A percentile compares a stretch with the other conserved stretches of the same genome.
Evolutionary conservation across 2,797 vertebrate genomes (phyloP).

Genomic region (Diceros bicornis): DNA sequence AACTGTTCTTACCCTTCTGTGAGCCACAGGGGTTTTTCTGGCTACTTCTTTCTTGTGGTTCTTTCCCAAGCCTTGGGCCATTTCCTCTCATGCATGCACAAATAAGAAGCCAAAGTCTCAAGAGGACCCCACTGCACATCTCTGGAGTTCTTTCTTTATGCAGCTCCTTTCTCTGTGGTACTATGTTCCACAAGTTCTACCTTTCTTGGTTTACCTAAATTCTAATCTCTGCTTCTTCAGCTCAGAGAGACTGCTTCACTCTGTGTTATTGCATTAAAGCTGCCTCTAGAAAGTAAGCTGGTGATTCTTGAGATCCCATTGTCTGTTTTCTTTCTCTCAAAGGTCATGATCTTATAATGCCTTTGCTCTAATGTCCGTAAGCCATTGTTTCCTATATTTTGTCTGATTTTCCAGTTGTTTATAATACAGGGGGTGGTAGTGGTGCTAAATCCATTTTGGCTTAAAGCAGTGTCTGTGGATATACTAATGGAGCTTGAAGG

Average conservation of each 20-base stretch:
- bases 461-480: neutral
- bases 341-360: neutral
- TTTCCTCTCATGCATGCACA: neutral
- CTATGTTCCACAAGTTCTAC: neutral
- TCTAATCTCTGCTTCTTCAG: neutral
- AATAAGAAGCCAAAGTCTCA: neutral
- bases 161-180: neutral
- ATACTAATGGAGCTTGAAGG: neutral
- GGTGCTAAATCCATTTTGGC: neutral
- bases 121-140: neutral
- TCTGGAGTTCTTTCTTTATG: neutral
- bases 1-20: neutral
- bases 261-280: conserved; percentile 15
- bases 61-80: neutral
- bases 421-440: neutral
- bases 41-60: conserved; percentile 1
- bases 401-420: neutral
- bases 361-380: neutral
- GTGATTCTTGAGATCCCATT: neutral
- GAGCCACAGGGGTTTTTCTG: conserved; percentile 1
- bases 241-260: neutral
- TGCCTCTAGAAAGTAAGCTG: neutral
- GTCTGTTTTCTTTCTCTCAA: neutral
- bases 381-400: conserved; percentile 21
- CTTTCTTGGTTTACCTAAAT: neutral